Evolutionary conservation across 2,888 invertebrate species (phyloP).

Genomic region (Leptogaster cylindrica): DNA sequence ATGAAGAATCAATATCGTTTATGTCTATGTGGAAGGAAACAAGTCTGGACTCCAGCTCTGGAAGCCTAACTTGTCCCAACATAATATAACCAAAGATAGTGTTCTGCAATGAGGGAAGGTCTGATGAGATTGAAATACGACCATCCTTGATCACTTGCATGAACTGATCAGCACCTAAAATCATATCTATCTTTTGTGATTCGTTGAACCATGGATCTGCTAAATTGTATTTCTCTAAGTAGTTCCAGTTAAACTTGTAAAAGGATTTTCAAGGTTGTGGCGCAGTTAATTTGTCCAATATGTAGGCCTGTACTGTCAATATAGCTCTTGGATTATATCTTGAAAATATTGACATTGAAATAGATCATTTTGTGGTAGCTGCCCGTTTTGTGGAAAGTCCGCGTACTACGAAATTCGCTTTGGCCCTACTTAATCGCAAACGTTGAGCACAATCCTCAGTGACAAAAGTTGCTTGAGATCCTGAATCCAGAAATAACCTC

Average conservation of each 20-base stretch:
- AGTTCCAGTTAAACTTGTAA: neutral
- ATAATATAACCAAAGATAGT: constrained; percentile 9
- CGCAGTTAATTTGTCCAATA: neutral
- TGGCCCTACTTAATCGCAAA: neutral
- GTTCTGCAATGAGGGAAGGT: neutral
- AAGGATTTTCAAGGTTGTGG: neutral
- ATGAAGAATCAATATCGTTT: neutral
- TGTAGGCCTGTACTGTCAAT: neutral
- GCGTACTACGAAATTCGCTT: neutral
- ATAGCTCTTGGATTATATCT: neutral
- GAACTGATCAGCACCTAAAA: neutral
- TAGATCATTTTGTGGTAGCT: too few relatives aligned
- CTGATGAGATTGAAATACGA: neutral
- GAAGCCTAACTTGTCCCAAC: neutral
- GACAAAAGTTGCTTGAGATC: neutral
- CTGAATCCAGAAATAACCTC: neutral
- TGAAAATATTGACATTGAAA: neutral
- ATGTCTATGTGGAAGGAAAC: neutral
- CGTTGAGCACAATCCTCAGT: neutral
- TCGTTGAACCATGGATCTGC: neutral
- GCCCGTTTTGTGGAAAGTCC: neutral
- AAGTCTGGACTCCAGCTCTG: too few relatives aligned
- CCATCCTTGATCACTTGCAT: neutral
- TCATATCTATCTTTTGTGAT: neutral
- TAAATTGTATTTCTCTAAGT: neutral